These are phyloP conservation scores for Chromobotia macracanthus DNA, from an alignment of 2,797 vertebrate genomes.

Conservation along the genomic window DNA sequence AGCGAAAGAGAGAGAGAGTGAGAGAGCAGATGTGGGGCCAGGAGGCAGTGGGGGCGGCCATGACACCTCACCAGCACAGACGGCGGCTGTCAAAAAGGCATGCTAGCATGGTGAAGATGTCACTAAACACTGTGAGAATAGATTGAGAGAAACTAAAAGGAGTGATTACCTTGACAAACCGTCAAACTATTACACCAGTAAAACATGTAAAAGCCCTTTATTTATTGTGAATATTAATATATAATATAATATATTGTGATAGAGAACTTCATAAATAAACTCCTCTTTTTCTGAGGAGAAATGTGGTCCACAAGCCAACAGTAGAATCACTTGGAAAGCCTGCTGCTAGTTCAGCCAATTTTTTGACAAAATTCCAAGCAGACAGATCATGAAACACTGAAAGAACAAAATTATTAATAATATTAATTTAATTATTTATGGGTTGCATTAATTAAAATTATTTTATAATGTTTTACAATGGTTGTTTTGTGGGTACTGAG, in stretches of 20 bases:
- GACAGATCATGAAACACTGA: constrained; percentile 63
- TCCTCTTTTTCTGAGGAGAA: background rate
- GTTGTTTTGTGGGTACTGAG: background rate
- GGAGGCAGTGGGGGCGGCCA: constrained; percentile 41
- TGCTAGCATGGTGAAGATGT: background rate
- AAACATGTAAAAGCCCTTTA: background rate
- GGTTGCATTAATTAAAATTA: no score
- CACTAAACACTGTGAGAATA: background rate
- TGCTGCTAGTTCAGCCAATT: constrained; percentile 62
- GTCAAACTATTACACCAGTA: background rate
- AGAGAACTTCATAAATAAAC: background rate
- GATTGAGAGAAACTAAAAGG: background rate
- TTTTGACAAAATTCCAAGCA: constrained; percentile 71
- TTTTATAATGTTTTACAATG: background rate
- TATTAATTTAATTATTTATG: background rate
- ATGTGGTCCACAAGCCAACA: constrained; percentile 1
- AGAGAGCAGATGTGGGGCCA: constrained; percentile 49
- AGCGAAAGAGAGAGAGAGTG: background rate
- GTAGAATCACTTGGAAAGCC: constrained; percentile 38
- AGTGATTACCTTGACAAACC: background rate
- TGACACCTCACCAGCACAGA: constrained; percentile 36
- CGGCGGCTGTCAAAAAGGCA: constrained; percentile 14
- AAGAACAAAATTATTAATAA: constrained; percentile 52
- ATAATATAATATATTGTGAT: background rate
- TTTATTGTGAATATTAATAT: no score